A percentile compares a stretch with the other conserved stretches of the same genome.
phyloP scores from a whole-genome alignment of 35 echinoderm and acorn worm genomes.

The Anneissia japonica region DNA sequence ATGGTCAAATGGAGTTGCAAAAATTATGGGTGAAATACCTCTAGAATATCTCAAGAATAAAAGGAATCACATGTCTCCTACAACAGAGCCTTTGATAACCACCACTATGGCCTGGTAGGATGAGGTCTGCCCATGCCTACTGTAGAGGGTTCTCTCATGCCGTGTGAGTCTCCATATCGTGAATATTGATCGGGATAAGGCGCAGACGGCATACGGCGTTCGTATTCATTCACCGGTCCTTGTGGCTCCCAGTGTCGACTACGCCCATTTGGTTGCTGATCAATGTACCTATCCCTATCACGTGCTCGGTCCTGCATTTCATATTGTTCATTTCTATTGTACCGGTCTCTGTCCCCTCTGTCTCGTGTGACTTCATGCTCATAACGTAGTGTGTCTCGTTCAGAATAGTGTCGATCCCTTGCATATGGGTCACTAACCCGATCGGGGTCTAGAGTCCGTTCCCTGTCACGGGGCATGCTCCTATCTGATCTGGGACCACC shows the following conservation, averaged over 20 bases:
- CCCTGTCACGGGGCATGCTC: constrained; percentile 18
- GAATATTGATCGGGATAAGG: background rate
- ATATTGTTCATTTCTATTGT: background rate
- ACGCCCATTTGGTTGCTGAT: background rate
- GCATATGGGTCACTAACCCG: constrained; percentile 46
- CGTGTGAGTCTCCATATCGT: background rate
- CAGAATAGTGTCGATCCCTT: constrained; percentile 74
- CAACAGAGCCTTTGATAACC: background rate
- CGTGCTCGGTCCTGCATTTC: background rate
- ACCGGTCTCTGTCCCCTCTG: background rate
- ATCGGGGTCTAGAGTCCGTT: constrained; percentile 93
- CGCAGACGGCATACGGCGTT: background rate
- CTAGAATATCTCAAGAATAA: background rate
- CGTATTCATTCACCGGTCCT: background rate
- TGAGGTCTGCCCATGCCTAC: background rate
- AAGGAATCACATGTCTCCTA: background rate
- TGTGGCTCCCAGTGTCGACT: background rate
- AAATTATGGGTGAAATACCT: background rate
- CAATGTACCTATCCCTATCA: background rate
- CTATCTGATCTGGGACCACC: background rate
- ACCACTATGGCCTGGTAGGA: background rate
- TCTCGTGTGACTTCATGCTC: constrained; percentile 48
- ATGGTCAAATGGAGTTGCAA: background rate
- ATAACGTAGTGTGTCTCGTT: constrained; percentile 82
- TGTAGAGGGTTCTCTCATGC: background rate